Percentiles rank a stretch among this genome's conserved stretches.
These are phyloP conservation scores for Acanthornis magna DNA, from an alignment of 2,797 vertebrate genomes.

Conservation along the genomic window DNA sequence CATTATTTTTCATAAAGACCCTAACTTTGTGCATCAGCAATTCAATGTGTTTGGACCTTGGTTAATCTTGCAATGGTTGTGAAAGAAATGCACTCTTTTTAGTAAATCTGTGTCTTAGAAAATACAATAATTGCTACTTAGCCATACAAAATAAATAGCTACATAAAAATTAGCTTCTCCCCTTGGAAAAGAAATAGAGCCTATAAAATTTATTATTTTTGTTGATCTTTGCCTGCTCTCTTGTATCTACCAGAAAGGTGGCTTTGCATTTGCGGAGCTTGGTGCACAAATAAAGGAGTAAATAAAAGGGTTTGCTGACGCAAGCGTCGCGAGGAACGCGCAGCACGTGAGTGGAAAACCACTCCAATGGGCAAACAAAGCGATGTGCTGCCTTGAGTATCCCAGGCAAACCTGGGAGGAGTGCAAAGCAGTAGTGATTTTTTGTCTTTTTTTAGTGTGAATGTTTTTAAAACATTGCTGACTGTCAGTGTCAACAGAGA, in stretches of 20 bases:
- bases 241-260: slow-evolving; percentile 36
- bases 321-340: not conserved
- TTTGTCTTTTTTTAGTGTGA: not conserved
- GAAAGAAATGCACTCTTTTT: not conserved
- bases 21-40: not conserved
- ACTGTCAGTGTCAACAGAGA: slow-evolving; percentile 40
- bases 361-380: slow-evolving; percentile 58
- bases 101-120: not conserved
- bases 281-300: slow-evolving; percentile 63
- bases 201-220: not conserved
- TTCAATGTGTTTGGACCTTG: not conserved
- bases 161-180: not conserved
- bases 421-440: slow-evolving; percentile 20
- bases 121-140: not conserved
- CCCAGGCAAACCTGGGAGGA: not conserved
- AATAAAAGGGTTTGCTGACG: slow-evolving; percentile 72
- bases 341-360: slow-evolving; percentile 39
- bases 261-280: slow-evolving; percentile 26
- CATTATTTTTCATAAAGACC: not conserved
- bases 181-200: not conserved
- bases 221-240: slow-evolving; percentile 28
- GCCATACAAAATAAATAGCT: not conserved
- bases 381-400: not conserved
- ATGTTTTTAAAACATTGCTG: slow-evolving; percentile 58
- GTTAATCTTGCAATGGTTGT: not conserved